A percentile compares a stretch with the other conserved stretches of the same genome.
Evolutionary conservation across 2,797 vertebrate species (phyloP).

Genomic region (Spatula versicolor): DNA sequence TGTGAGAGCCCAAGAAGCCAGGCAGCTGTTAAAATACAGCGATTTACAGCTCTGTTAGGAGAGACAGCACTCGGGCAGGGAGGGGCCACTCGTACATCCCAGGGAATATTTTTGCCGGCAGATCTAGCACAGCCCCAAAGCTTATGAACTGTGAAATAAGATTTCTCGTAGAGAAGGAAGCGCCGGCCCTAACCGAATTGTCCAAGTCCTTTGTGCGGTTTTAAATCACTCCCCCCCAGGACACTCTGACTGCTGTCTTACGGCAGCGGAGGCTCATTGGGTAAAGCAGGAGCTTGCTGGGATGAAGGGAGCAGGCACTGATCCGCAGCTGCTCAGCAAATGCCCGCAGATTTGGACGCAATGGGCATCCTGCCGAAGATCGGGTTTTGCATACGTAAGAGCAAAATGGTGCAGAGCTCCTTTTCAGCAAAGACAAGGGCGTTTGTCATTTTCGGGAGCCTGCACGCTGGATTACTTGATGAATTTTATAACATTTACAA

Average conservation of each 20-base stretch:
- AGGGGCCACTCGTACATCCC: neutral
- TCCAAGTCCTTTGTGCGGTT: conserved; percentile 6
- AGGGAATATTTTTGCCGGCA: neutral
- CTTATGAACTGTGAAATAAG: conserved; percentile 73
- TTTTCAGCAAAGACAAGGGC: neutral
- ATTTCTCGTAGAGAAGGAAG: conserved; percentile 66
- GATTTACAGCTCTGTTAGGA: neutral
- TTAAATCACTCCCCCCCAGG: conserved; percentile 22
- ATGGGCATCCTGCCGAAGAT: neutral
- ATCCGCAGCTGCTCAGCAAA: neutral
- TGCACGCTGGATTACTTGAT: neutral
- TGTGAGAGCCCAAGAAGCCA: neutral
- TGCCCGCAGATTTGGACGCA: neutral
- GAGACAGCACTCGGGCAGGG: neutral
- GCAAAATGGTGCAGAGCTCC: neutral
- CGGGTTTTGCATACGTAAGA: neutral
- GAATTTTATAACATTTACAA: neutral
- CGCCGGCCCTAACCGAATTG: neutral
- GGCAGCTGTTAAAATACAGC: neutral
- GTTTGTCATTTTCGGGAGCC: neutral
- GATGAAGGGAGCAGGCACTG: neutral
- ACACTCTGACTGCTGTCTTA: neutral
- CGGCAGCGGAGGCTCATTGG: neutral
- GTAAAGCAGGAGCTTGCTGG: neutral
- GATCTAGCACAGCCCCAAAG: neutral